These are phyloP conservation scores for Podotricha telesiphe DNA, from an alignment of 2,888 invertebrate species.

Conservation along the genomic window DNA sequence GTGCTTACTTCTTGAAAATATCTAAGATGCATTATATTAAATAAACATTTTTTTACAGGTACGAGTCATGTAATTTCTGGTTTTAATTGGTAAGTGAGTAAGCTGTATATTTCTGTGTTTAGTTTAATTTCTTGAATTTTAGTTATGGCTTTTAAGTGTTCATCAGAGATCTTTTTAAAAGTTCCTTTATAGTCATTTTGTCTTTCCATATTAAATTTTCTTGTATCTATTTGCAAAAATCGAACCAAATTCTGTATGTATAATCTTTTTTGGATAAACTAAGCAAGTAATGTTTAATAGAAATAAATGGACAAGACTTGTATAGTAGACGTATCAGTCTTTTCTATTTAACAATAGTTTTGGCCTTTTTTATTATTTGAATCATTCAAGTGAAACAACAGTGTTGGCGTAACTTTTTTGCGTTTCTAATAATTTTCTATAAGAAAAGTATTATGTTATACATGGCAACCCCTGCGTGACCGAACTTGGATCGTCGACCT, in stretches of 20 bases:
- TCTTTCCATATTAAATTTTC: too few relatives aligned
- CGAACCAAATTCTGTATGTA: too few relatives aligned
- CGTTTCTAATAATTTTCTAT: constrained; percentile 34
- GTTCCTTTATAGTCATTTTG: too few relatives aligned
- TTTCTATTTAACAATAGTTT: constrained; percentile 5
- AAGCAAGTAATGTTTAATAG: too few relatives aligned
- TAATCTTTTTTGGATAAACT: too few relatives aligned
- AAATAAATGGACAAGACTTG: not conserved
- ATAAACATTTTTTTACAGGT: constrained; percentile 53
- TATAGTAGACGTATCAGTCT: not conserved
- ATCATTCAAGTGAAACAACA: constrained; percentile 16
- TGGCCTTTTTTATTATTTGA: not conserved
- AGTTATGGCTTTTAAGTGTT: too few relatives aligned
- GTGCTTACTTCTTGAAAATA: not conserved
- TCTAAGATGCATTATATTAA: constrained; percentile 14
- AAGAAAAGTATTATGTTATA: constrained; percentile 51
- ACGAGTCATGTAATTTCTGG: constrained; percentile 59
- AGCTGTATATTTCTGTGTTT: constrained; percentile 10
- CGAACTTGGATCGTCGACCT: constrained; percentile 59
- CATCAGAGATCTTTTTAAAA: too few relatives aligned
- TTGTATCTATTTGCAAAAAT: too few relatives aligned
- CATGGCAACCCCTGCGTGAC: constrained; percentile 66
- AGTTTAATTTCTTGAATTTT: too few relatives aligned
- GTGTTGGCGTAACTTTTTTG: constrained; percentile 27
- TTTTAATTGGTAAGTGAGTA: constrained; percentile 54